A percentile compares a stretch with the other conserved stretches of the same genome.
Conservation (phyloP, 1,140 invertebrate genomes). For the Cherax quadricarinatus region DNA sequence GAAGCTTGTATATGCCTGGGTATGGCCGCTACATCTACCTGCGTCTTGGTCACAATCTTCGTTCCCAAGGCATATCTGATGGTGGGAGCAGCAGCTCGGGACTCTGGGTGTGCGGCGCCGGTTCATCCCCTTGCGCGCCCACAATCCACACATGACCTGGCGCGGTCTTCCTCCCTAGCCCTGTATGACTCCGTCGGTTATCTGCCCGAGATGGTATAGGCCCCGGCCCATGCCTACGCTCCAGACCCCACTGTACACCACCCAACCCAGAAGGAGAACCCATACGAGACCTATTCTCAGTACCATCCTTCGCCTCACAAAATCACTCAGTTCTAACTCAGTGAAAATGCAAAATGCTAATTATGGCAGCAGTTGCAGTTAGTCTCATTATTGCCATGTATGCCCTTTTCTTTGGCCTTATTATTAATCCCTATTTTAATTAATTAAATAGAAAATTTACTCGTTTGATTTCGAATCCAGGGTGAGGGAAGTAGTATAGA, state of each 20-base stretch:
- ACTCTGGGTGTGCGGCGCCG: conserved; percentile 78
- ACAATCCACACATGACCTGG: conserved; percentile 45
- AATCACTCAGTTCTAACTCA: conserved; percentile 53
- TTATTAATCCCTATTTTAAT: no score
- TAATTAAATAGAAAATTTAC: no score
- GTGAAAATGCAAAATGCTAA: no score
- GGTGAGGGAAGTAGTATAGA: no score
- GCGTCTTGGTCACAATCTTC: conserved; percentile 79
- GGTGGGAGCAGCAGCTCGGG: conserved; percentile 76
- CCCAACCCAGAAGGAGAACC: conserved; percentile 41
- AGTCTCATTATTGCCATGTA: no score
- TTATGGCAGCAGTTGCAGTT: no score
- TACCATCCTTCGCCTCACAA: conserved; percentile 66
- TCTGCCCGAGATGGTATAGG: conserved; percentile 63
- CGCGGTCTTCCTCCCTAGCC: conserved; percentile 74
- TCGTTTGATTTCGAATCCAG: no score
- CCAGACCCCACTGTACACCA: conserved; percentile 57
- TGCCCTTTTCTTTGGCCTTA: no score
- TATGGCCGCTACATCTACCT: conserved; percentile 79
- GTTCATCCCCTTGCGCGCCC: conserved; percentile 69
- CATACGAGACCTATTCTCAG: conserved; percentile 59
- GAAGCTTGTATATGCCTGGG: conserved; percentile 81
- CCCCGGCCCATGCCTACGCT: conserved; percentile 34
- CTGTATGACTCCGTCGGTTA: conserved; percentile 75
- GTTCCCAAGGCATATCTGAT: conserved; percentile 81